Evolutionary conservation across 2,797 vertebrate genomes (phyloP), one percentile per base, ranked within the genome.

Genomic region (Amphiprion clarkii): DNA sequence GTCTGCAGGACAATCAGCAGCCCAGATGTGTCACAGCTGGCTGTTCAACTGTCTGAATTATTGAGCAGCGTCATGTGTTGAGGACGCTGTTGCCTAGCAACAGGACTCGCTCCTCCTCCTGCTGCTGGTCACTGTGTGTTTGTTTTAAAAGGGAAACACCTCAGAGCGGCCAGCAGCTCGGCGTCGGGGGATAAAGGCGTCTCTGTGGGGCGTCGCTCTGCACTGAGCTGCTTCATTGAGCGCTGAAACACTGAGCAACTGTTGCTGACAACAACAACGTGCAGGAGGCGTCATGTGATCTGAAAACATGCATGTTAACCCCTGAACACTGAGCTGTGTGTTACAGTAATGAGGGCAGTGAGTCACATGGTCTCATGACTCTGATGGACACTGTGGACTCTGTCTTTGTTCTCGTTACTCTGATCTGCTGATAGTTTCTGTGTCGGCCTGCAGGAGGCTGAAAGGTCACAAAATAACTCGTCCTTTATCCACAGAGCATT

Each of bases 251-350:
- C 54, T 70, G 75, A 64, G 27, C 10, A 44, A 68, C 81, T 83
- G 83, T 85, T 76, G 74, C 53, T 55, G 75, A 79, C 69, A 73
- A 67, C 67, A 69, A n/a, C 76, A 39, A 39, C 14, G 58, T 17
- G 60, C 61, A 40, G 72, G 56, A 33, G 63, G 9, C 7, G 72
- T 74, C 83, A 85, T 79, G 82, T 89, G 81, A 84, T 63, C 58
- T 57, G 56, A 71, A 55, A 23, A 25, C 66, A 78, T 21, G 55
- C 84, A 72, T 72, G 78, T 77, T 71, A 29, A 63, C 71, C 77
- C 60, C 54, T 42, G 62, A 46, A 74, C 69, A 82, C 79, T 70
- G 61, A 46, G 75, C 64, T 29, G 69, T 62, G 71, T 74, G 70
- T 79, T 65, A 62, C 72, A 59, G 65, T 70, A 29, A 68, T 65